A percentile compares a stretch with the other conserved stretches of the same genome.
These are phyloP conservation scores for Haemorhous mexicanus DNA, from an alignment of 2,113 vertebrate species.

Conservation along the genomic window DNA sequence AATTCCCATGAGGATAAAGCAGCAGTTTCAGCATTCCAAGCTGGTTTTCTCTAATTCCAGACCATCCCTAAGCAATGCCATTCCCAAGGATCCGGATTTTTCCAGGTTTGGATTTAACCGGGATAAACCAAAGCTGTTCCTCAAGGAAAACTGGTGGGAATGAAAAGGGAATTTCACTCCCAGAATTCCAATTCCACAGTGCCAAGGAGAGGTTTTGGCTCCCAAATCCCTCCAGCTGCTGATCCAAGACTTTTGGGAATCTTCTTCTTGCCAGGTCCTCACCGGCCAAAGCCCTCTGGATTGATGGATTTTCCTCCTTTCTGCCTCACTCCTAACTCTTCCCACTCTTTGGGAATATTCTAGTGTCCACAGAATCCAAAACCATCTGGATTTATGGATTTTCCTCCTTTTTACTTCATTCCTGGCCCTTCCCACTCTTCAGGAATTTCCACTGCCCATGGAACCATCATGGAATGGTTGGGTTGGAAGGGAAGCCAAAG, in stretches of 20 bases:
- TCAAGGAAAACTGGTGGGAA: not conserved
- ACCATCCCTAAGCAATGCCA: not conserved
- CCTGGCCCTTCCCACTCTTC: accelerated
- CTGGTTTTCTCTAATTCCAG: not conserved
- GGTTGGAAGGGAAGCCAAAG: not conserved
- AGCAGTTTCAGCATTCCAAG: not conserved
- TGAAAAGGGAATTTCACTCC: not conserved
- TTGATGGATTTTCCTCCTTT: not conserved
- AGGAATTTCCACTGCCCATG: not conserved
- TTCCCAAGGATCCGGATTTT: not conserved
- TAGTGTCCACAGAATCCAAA: not conserved
- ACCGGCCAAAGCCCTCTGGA: not conserved
- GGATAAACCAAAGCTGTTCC: not conserved
- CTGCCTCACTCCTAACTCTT: not conserved
- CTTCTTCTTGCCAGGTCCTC: not conserved
- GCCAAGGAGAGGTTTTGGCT: not conserved
- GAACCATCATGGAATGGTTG: not conserved
- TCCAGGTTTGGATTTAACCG: not conserved
- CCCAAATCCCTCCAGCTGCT: not conserved
- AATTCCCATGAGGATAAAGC: not conserved
- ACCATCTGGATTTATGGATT: not conserved
- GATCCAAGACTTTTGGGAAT: not conserved
- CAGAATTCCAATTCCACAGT: not conserved
- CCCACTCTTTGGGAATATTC: not conserved
- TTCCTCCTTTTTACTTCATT: not conserved